A percentile compares a stretch with the other conserved stretches of the same genome.
Evolutionary conservation across 37 sponge, comb jelly and placozoan species (phyloP).

Genomic region (Petrosia ficiformis): DNA sequence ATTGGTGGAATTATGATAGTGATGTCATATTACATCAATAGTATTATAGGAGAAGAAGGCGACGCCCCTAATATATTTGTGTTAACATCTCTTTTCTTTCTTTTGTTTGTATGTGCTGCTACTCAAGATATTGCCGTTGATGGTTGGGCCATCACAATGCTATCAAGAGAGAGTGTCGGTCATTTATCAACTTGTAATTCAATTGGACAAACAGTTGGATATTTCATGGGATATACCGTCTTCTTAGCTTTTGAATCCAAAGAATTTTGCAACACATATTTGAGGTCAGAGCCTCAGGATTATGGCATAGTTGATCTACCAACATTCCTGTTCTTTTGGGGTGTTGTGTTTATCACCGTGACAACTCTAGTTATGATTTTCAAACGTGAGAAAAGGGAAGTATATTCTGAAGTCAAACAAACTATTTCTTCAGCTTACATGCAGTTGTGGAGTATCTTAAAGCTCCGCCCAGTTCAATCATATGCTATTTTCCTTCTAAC

Average conservation of each 20-base stretch:
- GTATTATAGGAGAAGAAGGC: constrained; percentile 40
- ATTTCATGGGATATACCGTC: constrained; percentile 88
- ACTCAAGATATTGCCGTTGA: constrained; percentile 98
- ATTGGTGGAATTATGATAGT: constrained; percentile 82
- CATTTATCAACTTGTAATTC: constrained; percentile 94
- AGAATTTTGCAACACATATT: constrained; percentile 88
- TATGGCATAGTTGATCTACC: constrained; percentile 77
- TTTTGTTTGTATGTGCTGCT: constrained; percentile 83
- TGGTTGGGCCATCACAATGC: constrained; percentile 97
- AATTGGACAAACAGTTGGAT: constrained; percentile 95
- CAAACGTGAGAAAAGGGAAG: constrained; percentile 62
- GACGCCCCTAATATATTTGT: constrained; percentile 34
- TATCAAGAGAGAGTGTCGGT: constrained; percentile 83
- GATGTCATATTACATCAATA: constrained; percentile 50
- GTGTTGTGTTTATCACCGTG: constrained; percentile 76
- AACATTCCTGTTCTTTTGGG: constrained; percentile 80
- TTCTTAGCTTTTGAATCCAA: constrained; percentile 91
- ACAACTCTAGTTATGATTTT: constrained; percentile 81
- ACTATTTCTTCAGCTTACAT: constrained; percentile 41
- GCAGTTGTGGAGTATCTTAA: constrained; percentile 53
- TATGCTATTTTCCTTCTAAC: constrained; percentile 60
- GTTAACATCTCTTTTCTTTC: constrained; percentile 79
- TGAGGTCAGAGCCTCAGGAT: constrained; percentile 60
- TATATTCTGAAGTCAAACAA: constrained; percentile 7
- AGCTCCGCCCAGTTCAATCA: constrained; percentile 45